Evolutionary conservation across 1,140 invertebrate genomes (phyloP).

Genomic region (Heliconius himera): DNA sequence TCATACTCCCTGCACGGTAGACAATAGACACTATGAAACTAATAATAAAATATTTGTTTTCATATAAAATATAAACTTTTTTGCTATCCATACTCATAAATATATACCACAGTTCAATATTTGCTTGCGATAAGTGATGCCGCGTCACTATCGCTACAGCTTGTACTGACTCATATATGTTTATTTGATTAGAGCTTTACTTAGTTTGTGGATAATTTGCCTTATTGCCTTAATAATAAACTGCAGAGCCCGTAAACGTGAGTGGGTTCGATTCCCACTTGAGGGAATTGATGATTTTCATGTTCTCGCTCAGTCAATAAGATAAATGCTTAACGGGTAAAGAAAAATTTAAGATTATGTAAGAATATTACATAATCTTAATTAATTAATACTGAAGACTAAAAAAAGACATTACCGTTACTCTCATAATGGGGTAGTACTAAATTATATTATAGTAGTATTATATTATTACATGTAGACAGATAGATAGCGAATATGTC

Average conservation of each 20-base stretch:
- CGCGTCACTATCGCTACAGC: slow-evolving; percentile 21
- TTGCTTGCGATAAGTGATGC: slow-evolving; percentile 28
- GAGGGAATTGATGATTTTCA: no score
- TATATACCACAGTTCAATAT: slow-evolving; percentile 25
- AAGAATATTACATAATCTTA: no score
- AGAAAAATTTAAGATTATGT: no score
- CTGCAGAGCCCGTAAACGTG: neutral
- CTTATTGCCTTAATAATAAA: neutral
- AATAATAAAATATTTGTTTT: neutral
- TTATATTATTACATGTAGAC: neutral
- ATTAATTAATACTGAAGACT: neutral
- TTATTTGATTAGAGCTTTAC: slow-evolving; percentile 16
- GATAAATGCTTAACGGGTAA: no score
- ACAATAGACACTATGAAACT: neutral
- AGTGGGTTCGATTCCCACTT: neutral
- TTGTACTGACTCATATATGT: slow-evolving; percentile 23
- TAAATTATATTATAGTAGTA: no score
- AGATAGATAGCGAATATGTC: no score
- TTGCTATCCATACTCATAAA: slow-evolving; percentile 18
- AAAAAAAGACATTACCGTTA: neutral
- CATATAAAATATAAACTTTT: neutral
- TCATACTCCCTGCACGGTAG: neutral
- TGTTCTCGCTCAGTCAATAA: no score
- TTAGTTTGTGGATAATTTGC: neutral
- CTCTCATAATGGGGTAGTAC: no score